Evolutionary conservation across 64 coral and sea anemone species (phyloP), one percentile per base, ranked within the genome.

Genomic region (Dendrophyllia cribrosa): DNA sequence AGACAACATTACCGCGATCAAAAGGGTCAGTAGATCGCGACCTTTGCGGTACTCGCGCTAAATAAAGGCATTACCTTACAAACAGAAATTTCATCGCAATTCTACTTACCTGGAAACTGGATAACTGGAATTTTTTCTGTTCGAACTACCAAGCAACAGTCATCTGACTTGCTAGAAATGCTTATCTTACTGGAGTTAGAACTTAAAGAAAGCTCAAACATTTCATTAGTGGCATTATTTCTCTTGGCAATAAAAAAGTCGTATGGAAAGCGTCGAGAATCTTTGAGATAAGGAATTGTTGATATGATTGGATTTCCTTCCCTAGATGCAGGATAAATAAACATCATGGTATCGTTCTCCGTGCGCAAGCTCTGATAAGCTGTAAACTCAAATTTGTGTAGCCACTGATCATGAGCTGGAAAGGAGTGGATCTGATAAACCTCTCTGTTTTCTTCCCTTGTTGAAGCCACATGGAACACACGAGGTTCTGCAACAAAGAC

Each of bases 191-290:
- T 81, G 56, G 51, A 34, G 77, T 44, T 44, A 45, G 58, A 81
- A 45, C 26, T 56, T 43, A 16, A 44, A 44, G 1, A 6, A 44
- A 81, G 15, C 15, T 81, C 77, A 6, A 62, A 61, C 62, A 81
- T 59, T 4, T 81, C n/a, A 20, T 11, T 23, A 13, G 77, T 59
- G 24, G 15, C 5, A 34, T 81, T n/a, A 22, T 81, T 62, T 81
- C 77, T 59, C 21, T 58, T 43, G 22, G 53, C 58, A n/a, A 60
- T 62, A 24, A 91, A 91, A 24, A 91, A 91, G 65, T 91, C 89
- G 19, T 51, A 21, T 21, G 89, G 89, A 59, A 91, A 91, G 6
- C 77, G 45, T 4, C 43, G 20, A 70, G 20, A 46, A n/a, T 82
- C 5, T 6, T 61, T 43, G 7, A 91, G 43, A 23, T 12, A 16